A percentile compares a stretch with the other conserved stretches of the same genome.
These are phyloP conservation scores for Heliconius melpomene DNA, from an alignment of 1,140 invertebrate species.

Conservation along the genomic window DNA sequence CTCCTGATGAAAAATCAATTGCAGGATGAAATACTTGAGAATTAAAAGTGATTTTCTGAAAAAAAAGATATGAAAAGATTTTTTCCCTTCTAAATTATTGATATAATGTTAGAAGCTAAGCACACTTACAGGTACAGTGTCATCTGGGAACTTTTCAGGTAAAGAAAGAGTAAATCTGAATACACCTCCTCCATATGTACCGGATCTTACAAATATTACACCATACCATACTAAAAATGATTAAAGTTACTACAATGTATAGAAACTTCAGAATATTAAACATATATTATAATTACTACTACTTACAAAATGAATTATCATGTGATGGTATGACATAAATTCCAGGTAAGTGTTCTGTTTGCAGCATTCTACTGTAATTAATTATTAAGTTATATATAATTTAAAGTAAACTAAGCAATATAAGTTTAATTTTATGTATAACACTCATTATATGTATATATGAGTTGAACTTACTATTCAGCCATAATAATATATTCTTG, in stretches of 20 bases:
- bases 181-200: conserved; percentile 92
- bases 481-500: conserved; percentile 77
- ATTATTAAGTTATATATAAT: background rate
- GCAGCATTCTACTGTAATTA: conserved; percentile 88
- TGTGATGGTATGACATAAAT: conserved; percentile 96
- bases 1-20: conserved; percentile 88
- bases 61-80: conserved; percentile 15
- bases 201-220: conserved; percentile 93
- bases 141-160: conserved; percentile 93
- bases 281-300: conserved; percentile 9
- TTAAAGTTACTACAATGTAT: conserved; percentile 20
- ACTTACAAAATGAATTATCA: conserved; percentile 88
- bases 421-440: background rate
- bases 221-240: conserved; percentile 93
- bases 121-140: conserved; percentile 88
- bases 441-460: background rate
- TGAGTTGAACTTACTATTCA: conserved; percentile 66
- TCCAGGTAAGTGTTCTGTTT: conserved; percentile 91
- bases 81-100: background rate
- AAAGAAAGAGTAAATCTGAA: conserved; percentile 94
- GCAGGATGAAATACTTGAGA: conserved; percentile 93
- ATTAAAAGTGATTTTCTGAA: conserved; percentile 91
- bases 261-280: conserved; percentile 38
- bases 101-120: background rate
- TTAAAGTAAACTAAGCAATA: background rate